These are phyloP conservation scores for Callocephalon fimbriatum DNA, from an alignment of 2,113 vertebrate genomes.

Conservation along the genomic window DNA sequence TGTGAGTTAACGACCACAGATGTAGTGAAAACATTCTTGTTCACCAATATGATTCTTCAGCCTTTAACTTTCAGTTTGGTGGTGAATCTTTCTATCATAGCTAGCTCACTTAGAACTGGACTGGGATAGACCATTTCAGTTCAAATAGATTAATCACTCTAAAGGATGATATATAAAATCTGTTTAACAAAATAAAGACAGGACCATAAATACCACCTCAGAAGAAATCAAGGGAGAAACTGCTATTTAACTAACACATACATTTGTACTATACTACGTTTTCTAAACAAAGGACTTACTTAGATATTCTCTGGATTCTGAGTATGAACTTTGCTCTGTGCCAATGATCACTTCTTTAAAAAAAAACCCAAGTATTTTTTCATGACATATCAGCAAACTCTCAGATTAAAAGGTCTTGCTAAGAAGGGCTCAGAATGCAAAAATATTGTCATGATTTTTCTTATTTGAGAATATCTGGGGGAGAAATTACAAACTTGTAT, in stretches of 20 bases:
- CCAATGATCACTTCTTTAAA: not conserved
- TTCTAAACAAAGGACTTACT: not conserved
- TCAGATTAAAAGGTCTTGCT: not conserved
- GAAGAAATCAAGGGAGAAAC: not conserved
- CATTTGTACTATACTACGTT: not conserved
- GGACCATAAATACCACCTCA: not conserved
- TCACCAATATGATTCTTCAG: not conserved
- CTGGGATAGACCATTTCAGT: not conserved
- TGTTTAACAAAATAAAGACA: not conserved
- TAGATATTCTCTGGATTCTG: not conserved
- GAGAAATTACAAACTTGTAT: not conserved
- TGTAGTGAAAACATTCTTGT: not conserved
- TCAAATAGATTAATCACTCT: not conserved
- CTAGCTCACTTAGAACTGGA: not conserved
- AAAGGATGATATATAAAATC: not conserved
- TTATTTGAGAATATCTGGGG: not conserved
- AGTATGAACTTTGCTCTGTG: not conserved
- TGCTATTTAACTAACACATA: not conserved
- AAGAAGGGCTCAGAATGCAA: not conserved
- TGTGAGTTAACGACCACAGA: not conserved
- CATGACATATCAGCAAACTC: not conserved
- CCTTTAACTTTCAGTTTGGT: not conserved
- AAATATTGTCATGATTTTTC: not conserved
- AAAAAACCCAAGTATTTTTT: not conserved
- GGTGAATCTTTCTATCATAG: not conserved